Conservation (phyloP, 1,140 invertebrate species). For the Aphaenogaster floridana region DNA sequence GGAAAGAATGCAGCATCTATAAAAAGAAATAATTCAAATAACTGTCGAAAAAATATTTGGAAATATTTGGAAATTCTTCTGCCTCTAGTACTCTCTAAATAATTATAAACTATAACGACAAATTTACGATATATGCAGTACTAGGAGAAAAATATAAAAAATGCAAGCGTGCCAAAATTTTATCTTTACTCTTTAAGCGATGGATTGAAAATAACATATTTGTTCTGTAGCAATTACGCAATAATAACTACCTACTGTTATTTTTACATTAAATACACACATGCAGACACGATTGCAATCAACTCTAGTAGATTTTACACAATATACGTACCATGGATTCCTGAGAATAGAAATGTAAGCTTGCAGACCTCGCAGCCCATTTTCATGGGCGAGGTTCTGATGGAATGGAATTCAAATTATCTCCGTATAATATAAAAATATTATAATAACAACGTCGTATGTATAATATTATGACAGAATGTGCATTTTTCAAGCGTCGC, state of each 20-base stretch:
- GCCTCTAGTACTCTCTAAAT: background rate
- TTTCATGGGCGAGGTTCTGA: conserved; percentile 11
- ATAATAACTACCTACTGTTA: conserved; percentile 49
- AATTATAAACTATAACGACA: background rate
- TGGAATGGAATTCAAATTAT: background rate
- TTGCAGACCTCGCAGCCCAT: conserved; percentile 5
- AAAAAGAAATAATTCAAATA: background rate
- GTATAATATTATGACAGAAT: background rate
- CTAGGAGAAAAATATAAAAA: conserved; percentile 5
- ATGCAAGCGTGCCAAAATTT: conserved; percentile 44
- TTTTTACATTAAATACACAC: conserved; percentile 49
- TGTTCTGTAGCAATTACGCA: conserved; percentile 2
- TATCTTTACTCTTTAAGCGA: background rate
- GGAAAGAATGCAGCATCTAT: background rate
- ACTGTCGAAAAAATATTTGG: background rate
- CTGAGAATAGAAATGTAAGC: conserved; percentile 29
- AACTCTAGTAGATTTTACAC: conserved; percentile 14
- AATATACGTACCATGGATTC: conserved; percentile 32
- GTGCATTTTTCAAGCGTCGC: background rate
- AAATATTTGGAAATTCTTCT: background rate
- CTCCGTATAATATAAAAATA: conserved; percentile 16
- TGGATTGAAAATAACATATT: background rate
- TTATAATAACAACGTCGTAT: background rate
- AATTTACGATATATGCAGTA: background rate
- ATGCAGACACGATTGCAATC: conserved; percentile 49